A percentile compares a stretch with the other conserved stretches of the same genome.
Evolutionary conservation across 2,888 invertebrate species (phyloP).

Genomic region (Cerastis rubricosa): DNA sequence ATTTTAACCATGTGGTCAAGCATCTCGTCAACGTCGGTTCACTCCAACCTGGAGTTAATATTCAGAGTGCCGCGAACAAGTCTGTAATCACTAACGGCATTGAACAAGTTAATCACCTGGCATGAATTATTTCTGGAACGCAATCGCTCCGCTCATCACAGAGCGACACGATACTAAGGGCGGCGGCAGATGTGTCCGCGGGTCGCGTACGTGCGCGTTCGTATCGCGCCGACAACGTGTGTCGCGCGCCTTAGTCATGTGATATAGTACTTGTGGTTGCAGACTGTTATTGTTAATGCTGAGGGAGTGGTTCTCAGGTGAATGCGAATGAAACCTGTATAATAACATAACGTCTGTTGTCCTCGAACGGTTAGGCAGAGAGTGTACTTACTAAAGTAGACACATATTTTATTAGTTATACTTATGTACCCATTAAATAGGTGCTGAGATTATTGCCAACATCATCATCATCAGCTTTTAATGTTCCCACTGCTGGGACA

Average conservation of each 20-base stretch:
- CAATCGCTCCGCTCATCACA: slow-evolving; percentile 47
- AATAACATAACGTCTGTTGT: background rate
- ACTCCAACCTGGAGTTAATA: background rate
- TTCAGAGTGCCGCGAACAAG: background rate
- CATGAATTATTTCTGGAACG: no score
- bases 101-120: background rate
- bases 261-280: slow-evolving; percentile 49
- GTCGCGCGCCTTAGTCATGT: slow-evolving; percentile 65
- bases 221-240: slow-evolving; percentile 64
- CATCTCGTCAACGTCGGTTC: background rate
- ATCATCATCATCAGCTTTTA: no score
- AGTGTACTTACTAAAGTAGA: background rate
- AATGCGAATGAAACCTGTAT: background rate
- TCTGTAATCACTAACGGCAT: background rate
- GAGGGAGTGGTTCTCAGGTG: background rate
- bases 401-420: background rate
- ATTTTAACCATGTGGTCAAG: background rate
- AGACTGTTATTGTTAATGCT: slow-evolving; percentile 40
- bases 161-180: slow-evolving; percentile 43
- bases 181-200: slow-evolving; percentile 75
- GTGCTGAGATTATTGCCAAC: background rate
- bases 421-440: background rate
- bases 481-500: no score
- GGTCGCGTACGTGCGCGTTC: slow-evolving; percentile 82
- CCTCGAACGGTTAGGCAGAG: background rate